Percentiles rank a stretch among this genome's conserved stretches.
phyloP scores from a whole-genome alignment of 2,797 vertebrate species.

The Schizothorax lantsangensis region DNA sequence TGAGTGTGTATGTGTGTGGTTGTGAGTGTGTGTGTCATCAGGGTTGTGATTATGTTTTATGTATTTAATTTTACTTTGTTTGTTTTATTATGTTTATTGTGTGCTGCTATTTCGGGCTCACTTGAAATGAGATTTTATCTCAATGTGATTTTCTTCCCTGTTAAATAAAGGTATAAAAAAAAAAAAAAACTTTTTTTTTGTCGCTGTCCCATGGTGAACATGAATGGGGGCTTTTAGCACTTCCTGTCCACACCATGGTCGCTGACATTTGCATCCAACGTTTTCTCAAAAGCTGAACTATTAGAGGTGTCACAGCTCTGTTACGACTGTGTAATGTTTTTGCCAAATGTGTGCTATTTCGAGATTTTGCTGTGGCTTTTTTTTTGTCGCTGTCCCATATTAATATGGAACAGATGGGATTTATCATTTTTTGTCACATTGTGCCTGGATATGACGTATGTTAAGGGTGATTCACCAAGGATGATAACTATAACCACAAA shows the following conservation, averaged over 20 bases:
- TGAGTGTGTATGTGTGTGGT: no score
- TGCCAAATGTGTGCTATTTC: neutral
- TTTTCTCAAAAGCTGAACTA: constrained; percentile 6
- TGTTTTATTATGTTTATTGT: no score
- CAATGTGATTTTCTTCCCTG: no score
- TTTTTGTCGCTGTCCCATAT: constrained; percentile 5
- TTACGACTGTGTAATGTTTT: neutral
- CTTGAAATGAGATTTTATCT: no score
- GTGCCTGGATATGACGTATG: neutral
- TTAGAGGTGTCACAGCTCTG: constrained; percentile 21
- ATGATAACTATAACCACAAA: neutral
- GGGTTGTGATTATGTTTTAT: no score
- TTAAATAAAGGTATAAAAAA: no score
- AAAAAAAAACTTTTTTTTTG: no score
- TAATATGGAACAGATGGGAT: neutral
- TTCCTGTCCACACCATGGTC: constrained; percentile 14
- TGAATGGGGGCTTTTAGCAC: constrained; percentile 34
- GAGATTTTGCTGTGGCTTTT: neutral
- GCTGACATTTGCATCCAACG: constrained; percentile 5
- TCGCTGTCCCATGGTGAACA: neutral
- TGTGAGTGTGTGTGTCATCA: no score
- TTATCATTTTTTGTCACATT: neutral
- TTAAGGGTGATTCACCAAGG: neutral
- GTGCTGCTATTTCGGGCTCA: no score
- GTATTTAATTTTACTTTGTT: no score